Base-by-base conservation (phyloP, 2,888 invertebrate genomes). In the Junonia oenone region DNA sequence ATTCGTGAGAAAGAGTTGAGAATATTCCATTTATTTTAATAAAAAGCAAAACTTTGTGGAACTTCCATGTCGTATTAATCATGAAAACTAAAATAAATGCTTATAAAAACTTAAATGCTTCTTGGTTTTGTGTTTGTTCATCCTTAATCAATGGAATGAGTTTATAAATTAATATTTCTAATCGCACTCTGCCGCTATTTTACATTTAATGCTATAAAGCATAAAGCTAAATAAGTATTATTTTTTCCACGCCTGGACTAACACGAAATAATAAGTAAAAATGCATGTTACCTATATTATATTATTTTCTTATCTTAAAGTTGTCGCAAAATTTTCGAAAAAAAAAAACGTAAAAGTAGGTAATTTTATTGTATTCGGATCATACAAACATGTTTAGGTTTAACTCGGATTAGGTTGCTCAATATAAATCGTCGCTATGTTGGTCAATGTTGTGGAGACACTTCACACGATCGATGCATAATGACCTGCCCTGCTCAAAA, bases 361-460 rank as follows among this genome's bases (percentile, higher is more conserved):
- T 33, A 33, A 33, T 2, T 1, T 4, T 4, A 6, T 33, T n/a
- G 5, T 19, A 17, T 11, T 17, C 38, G 5, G 17, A 19, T 11
- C 11, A 19, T 40, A 11, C 11, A 19, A 19, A 40, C 19, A 40
- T 4, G 19, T 17, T 26, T 1, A 19, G 17, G 11, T 40, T 43
- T 13, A 43, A 26, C 19, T n/a, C 9, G 13, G 26, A 40, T 40
- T 5, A 14, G 6, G 22, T 43, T 43, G 43, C 43, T 40, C 26
- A 26, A 43, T 19, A 19, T 26, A 46, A 31, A 56, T 46, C 9
- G 22, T 19, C 19, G 14, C 6, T 69, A 84, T 79, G 74, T 84
- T 81, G 86, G 86, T 87, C 87, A 86, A 88, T 87, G 87, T 75
- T 83, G 75, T 62, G 67, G 66, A 77, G 82, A 77, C 83, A 83